Percentiles rank a stretch among this genome's conserved stretches.
Evolutionary conservation across 2,113 vertebrate genomes (phyloP).

Genomic region (Nanorana parkeri): DNA sequence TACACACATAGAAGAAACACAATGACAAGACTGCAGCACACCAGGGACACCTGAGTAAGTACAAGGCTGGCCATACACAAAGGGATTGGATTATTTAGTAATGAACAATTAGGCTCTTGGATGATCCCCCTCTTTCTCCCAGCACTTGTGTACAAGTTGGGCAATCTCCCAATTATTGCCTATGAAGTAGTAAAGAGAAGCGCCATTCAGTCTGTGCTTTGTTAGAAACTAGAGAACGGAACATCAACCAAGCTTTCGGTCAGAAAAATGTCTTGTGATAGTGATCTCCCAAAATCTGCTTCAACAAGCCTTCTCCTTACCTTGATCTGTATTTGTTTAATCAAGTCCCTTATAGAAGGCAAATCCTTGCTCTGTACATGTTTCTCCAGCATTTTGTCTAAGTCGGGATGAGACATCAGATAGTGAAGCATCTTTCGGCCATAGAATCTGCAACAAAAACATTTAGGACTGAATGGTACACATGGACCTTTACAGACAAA

Average conservation of each 20-base stretch:
- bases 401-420: slow-evolving; percentile 85
- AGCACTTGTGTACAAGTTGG: background rate
- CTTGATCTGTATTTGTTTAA: slow-evolving; percentile 85
- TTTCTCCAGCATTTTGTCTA: slow-evolving; percentile 89
- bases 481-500: too few species aligned
- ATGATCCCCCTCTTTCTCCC: too few species aligned
- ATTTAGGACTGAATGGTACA: too few species aligned
- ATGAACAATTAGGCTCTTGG: background rate
- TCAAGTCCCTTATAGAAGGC: slow-evolving; percentile 81
- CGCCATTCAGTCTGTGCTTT: background rate
- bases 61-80: background rate
- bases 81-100: background rate
- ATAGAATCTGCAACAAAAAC: slow-evolving; percentile 78
- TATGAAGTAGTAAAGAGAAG: background rate
- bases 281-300: background rate
- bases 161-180: background rate
- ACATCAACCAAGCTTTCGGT: too few species aligned
- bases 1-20: background rate
- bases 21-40: background rate
- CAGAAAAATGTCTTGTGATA: background rate
- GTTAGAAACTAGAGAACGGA: too few species aligned
- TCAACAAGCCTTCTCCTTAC: slow-evolving; percentile 64
- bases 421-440: slow-evolving; percentile 89
- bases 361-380: slow-evolving; percentile 84
- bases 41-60: background rate